Conservation (phyloP, 2,113 vertebrate genomes). For the Carassius gibelio region DNA sequence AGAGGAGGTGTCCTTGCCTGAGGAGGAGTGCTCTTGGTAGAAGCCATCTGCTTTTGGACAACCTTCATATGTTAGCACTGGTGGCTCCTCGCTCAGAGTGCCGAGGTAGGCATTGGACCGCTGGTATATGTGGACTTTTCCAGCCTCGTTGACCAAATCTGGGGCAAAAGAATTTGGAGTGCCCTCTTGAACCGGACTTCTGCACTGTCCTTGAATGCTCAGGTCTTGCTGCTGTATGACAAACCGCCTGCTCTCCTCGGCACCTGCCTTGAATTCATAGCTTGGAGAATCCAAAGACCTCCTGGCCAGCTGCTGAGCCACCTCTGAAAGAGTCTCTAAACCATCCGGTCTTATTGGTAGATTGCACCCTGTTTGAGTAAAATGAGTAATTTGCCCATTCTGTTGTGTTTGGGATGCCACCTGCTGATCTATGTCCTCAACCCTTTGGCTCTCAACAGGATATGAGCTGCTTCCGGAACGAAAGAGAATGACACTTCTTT, state of each 20-base stretch:
- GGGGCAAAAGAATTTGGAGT: slow-evolving; percentile 70
- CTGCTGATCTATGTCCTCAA: slow-evolving; percentile 60
- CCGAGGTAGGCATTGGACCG: slow-evolving; percentile 72
- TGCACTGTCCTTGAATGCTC: slow-evolving; percentile 49
- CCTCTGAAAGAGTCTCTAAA: slow-evolving; percentile 72
- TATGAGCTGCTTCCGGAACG: slow-evolving; percentile 75
- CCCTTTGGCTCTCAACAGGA: slow-evolving; percentile 68
- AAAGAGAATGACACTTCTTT: slow-evolving; percentile 77
- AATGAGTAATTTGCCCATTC: slow-evolving; percentile 50
- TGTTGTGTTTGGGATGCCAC: slow-evolving; percentile 55
- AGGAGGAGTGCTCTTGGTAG: slow-evolving; percentile 73
- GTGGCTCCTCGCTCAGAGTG: slow-evolving; percentile 74
- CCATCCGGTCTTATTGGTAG: slow-evolving; percentile 63
- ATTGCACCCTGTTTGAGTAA: slow-evolving; percentile 11
- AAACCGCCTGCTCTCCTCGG: slow-evolving; percentile 52
- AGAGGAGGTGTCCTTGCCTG: slow-evolving; percentile 74
- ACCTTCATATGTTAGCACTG: slow-evolving; percentile 74
- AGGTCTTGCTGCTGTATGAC: slow-evolving; percentile 55
- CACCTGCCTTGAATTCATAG: slow-evolving; percentile 66
- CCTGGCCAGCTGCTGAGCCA: slow-evolving; percentile 73
- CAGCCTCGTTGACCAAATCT: slow-evolving; percentile 72
- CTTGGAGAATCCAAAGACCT: slow-evolving; percentile 67
- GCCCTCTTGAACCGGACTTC: slow-evolving; percentile 61
- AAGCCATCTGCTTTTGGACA: slow-evolving; percentile 64
- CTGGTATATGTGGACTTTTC: slow-evolving; percentile 63